Evolutionary conservation across 2,888 invertebrate genomes (phyloP), one percentile per base, ranked within the genome.

Genomic region (Eutolmus rufibarbis): DNA sequence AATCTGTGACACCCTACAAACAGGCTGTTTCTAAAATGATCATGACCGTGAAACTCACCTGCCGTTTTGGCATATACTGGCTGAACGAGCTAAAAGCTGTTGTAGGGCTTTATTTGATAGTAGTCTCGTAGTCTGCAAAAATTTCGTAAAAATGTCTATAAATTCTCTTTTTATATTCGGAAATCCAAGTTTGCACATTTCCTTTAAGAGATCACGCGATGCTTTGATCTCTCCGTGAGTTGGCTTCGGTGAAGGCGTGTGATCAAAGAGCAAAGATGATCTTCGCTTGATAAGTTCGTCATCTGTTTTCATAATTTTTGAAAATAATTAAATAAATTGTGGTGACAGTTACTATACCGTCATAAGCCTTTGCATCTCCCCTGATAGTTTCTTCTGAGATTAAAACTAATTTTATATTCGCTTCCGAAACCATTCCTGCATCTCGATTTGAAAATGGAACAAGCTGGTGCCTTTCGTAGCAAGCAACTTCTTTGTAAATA

Each of bases 361-460:
- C 89, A 19, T 89, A 87, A 12, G 90, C 90, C 19, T 91, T 89
- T 56, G 91, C 91, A 74, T 91, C 91, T 0, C 89, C 88, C 82
- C 90, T 91, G 87, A 91, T 91, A 0, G 89, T 14, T 0, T 93
- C 91, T 90, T 96, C 96, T 0, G 92, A 92, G 0, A 93, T 89
- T 16, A 96, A 91, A 8, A 92, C 91, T 88, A 97, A 92, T 84
- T 93, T 93, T 85, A 96, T 95, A 2, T 92, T 91, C 0, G 95
- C 94, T 5, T 94, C 95, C 5, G 96, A 96, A 90, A 95, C 94
- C 0, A 96, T 96, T 0, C 97, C 97, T 0, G 96, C 94, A 88
- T 94, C 94, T 85, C 94, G 94, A 87, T 96, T 96, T 0, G 97
- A 96, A 90, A 97, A 95, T 0, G 97, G 96, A 90, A 96, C 95